Base-by-base conservation (phyloP, 2,113 vertebrate genomes). In the Triplophysa siluroides region DNA sequence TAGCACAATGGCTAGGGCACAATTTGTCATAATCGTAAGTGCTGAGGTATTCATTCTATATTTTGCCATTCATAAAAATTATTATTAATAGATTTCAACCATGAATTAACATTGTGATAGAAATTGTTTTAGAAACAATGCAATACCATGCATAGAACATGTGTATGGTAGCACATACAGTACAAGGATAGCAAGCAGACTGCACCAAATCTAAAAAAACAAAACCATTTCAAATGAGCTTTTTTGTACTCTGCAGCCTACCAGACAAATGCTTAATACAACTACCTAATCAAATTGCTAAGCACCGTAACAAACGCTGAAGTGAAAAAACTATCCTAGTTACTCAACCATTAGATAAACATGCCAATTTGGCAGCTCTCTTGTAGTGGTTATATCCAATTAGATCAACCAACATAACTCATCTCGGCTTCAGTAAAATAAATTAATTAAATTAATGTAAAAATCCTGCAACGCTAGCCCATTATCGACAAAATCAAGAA, bases 401-500 rank as follows among this genome's bases (percentile, higher is more conserved):
- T 38, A 38, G 11, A 19, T 4, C 26, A 38, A 54, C n/a, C 65
- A 23, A 23, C 19, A 33, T 58, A 38, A 33, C 38, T 29, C 4
- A 2, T 16, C 29, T 11, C 21, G 18, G 56, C 10, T 45, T 54
- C 41, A 38, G 18, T 9, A 7, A 60, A 33, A 60, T 19, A 19
- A n/a, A 56, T 56, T 21, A 61, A 23, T 58, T 33, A 45, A 67
- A 73, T 21, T 58, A 8, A 58, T 75, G 6, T 56, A 67, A 45
- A 76, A n/a, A 21, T 26, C 23, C 8, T 63, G 18, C 41, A 0
- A 6, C 12, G 2, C 2, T 8, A 45, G 21, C 2, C 21, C 21
- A 45, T 50, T 38, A 33, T 63, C 21, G 47, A 29, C 73, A 52
- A 63, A 71, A 52, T 62, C 24, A 52, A 76, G 56, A 56, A 38